A percentile compares a stretch with the other conserved stretches of the same genome.
phyloP scores from a whole-genome alignment of 2,888 invertebrate genomes.

The Drosophila cognata region DNA sequence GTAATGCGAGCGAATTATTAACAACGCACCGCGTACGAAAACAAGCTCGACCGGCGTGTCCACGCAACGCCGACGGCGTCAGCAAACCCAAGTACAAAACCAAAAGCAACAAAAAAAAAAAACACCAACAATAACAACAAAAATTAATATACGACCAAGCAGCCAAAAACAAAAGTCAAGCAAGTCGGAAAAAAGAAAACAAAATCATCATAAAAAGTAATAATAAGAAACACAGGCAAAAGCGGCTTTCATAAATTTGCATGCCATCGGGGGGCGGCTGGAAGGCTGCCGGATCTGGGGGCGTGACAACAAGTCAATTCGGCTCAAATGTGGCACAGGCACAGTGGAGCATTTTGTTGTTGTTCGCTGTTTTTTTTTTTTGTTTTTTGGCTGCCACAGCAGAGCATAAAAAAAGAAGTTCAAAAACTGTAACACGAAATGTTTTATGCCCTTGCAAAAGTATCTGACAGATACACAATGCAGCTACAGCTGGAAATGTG shows the following conservation, averaged over 20 bases:
- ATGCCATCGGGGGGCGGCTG: constrained; percentile 46
- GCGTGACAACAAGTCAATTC: constrained; percentile 81
- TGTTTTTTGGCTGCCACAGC: constrained; percentile 13
- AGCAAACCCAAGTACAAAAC: constrained; percentile 7
- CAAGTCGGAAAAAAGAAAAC: constrained; percentile 28
- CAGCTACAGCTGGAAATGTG: constrained; percentile 1
- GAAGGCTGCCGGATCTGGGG: constrained; percentile 59
- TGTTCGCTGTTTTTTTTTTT: background rate
- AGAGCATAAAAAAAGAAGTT: constrained; percentile 1
- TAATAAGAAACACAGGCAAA: constrained; percentile 68
- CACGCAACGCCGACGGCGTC: constrained; percentile 56
- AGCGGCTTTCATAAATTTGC: constrained; percentile 81
- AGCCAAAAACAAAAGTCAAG: constrained; percentile 33
- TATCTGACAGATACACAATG: constrained; percentile 21
- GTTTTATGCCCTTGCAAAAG: constrained; percentile 32
- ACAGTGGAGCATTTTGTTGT: constrained; percentile 13
- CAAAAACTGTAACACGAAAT: constrained; percentile 14
- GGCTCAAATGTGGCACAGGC: constrained; percentile 69
- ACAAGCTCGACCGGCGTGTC: constrained; percentile 66
- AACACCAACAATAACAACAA: constrained; percentile 21
- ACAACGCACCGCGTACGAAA: constrained; percentile 69
- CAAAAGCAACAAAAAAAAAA: constrained; percentile 10
- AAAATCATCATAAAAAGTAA: constrained; percentile 58
- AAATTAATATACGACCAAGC: constrained; percentile 52
- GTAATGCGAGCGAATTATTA: constrained; percentile 81